A percentile compares a stretch with the other conserved stretches of the same genome.
phyloP scores from a whole-genome alignment of 1,140 invertebrate genomes.

The Cecropterus lyciades region DNA sequence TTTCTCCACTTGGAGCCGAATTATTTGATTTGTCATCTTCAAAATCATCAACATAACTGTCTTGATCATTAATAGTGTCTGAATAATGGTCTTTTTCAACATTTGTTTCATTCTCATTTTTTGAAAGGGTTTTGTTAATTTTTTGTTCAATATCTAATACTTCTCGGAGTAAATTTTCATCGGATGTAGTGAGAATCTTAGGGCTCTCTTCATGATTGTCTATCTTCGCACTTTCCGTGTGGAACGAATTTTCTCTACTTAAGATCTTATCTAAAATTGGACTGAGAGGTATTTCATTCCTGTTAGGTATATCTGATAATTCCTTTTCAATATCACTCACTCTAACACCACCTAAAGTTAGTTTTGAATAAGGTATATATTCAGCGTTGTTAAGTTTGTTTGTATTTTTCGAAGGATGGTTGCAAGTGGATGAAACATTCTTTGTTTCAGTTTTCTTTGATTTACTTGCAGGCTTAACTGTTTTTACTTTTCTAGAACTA shows the following conservation, averaged over 20 bases:
- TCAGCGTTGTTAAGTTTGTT: constrained; percentile 62
- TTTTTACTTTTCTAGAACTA: constrained; percentile 43
- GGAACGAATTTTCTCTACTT: constrained; percentile 64
- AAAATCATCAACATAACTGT: constrained; percentile 79
- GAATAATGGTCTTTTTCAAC: constrained; percentile 16
- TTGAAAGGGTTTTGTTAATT: constrained; percentile 53
- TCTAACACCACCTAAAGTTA: constrained; percentile 76
- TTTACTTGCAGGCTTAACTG: constrained; percentile 40
- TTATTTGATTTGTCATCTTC: constrained; percentile 71
- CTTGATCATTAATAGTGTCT: constrained; percentile 42
- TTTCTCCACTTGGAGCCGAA: constrained; percentile 36
- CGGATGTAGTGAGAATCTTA: constrained; percentile 67
- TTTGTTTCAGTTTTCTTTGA: constrained; percentile 39
- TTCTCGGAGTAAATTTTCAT: constrained; percentile 76
- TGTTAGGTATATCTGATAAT: constrained; percentile 61
- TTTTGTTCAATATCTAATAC: constrained; percentile 70
- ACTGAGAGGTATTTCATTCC: constrained; percentile 59
- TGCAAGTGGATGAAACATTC: constrained; percentile 8
- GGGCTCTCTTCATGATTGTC: constrained; percentile 44
- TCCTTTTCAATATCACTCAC: constrained; percentile 74
- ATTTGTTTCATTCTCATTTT: constrained; percentile 46
- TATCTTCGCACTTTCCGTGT: constrained; percentile 51
- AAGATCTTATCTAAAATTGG: constrained; percentile 72
- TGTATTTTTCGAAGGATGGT: constrained; percentile 30
- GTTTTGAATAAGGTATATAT: constrained; percentile 80